Base-by-base conservation (phyloP, 2,888 invertebrate species). In the Acanthosepion esculentum region DNA sequence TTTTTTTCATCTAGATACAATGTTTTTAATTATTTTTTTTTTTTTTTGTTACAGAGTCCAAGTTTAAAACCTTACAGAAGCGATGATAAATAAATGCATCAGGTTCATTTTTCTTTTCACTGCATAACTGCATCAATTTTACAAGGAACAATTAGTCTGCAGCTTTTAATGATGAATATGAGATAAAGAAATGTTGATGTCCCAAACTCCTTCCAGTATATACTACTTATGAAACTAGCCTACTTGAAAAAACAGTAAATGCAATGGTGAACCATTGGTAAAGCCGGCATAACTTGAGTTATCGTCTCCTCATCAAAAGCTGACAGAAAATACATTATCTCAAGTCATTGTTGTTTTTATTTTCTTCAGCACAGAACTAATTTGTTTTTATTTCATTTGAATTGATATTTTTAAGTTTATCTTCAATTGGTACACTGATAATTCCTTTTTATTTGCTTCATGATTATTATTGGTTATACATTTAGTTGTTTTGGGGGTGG, bases 41-140 rank as follows among this genome's bases (percentile, higher is more conserved):
- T 41, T 41, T 41, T 41, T 41, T 41, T 41, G 41, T 41, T 41
- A 94, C 96, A 96, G 96, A 96, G 94, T 96, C 95, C 53, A 97
- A 96, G 95, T 97, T 96, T 94, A 96, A 96, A 94, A 95, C 96
- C 26, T 94, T 96, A 95, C 96, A 96, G 94, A 96, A 96, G 94
- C 96, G 96, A 95, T 96, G 95, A 96, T 94, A 33, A 41, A 94
- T 53, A 29, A 48, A 55, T 59, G 5, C n/a, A 33, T 78, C n/a
- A 3, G 78, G 12, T 78, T 78, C n/a, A 3, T 78, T n/a, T n/a
- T 78, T 78, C 78, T n/a, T 78, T 33, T 15, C 33, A 33, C 23
- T 78, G 33, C 18, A 15, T 78, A 78, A 78, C n/a, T 78, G 78
- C n/a, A 78, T n/a, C 78, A 78, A n/a, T 78, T n/a, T 78, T n/a